Evolutionary conservation across 2,797 vertebrate species (phyloP), one percentile per base, ranked within the genome.

Genomic region (Lithobates pipiens): DNA sequence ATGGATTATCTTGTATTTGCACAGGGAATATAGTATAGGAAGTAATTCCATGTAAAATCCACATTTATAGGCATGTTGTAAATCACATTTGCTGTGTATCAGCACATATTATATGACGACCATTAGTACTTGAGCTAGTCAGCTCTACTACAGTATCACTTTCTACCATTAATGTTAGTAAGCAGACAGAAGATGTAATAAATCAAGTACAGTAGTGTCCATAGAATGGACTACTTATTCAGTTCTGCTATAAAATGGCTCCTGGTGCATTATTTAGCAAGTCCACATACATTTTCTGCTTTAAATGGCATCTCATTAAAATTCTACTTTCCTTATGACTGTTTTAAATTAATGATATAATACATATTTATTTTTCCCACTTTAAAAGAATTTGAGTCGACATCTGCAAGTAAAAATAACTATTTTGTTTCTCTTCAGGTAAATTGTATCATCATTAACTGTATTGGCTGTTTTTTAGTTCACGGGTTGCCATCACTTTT

Each of bases 101-200:
- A 86, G 79, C 85, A 77, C 85, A 86, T 86, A 82, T 86, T 82
- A 86, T 77, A 86, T 86, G 82, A 86, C 74, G 50, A 72, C 74
- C 79, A 82, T 86, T 86, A 86, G 79, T 82, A 86, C 67, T 65
- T 77, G 73, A 82, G 74, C 74, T 36, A 82, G 73, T 86, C 85
- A 34, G 50, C 83, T 78, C 34, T 72, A 65, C 69, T 39, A n/a
- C 63, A 81, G 78, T 81, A 86, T 86, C 44, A 34, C 32, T 86
- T 86, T 82, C 50, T 82, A 70, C 72, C 70, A 76, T 82, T 86
- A 80, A 46, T 71, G 73, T 2, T 25, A 32, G 13, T 16, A 39
- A 61, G 36, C 54, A 16, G 23, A 3, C 88, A 5, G 10, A 1
- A 0, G 0, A 0, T 44, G 83, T 18, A 29, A 13, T 39, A 3